Evolutionary conservation across 2,797 vertebrate genomes (phyloP).

Genomic region (Chaetophractus vellerosus): DNA sequence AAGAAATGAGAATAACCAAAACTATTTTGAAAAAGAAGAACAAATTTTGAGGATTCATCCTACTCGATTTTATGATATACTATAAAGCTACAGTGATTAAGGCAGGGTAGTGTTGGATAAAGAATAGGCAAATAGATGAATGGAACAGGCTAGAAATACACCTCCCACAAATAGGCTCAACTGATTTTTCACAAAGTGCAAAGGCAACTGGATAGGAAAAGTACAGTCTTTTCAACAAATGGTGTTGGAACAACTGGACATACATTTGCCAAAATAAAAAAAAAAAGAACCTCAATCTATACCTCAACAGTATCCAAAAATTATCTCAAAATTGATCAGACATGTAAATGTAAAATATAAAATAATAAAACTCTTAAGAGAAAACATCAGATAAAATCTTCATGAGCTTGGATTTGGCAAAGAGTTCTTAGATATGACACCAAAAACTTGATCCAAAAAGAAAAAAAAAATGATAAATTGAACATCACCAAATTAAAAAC

Average conservation of each 20-base stretch:
- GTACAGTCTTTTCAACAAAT: too few relatives aligned
- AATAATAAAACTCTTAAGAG: neutral
- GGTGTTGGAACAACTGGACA: too few relatives aligned
- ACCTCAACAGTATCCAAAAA: neutral
- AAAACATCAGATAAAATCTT: constrained; percentile 43
- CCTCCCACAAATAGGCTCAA: neutral
- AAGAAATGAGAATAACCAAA: neutral
- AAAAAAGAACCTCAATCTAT: constrained; percentile 19
- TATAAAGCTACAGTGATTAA: neutral
- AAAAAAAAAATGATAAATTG: too few relatives aligned
- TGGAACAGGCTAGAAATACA: too few relatives aligned
- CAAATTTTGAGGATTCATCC: neutral
- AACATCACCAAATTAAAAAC: neutral
- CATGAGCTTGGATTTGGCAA: constrained; percentile 20
- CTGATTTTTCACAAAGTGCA: constrained; percentile 19
- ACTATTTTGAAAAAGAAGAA: neutral
- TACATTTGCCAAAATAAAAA: neutral
- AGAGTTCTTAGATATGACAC: neutral
- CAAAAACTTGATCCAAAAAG: too few relatives aligned
- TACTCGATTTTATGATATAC: neutral
- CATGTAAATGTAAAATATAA: neutral
- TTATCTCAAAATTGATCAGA: constrained; percentile 19
- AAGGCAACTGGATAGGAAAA: neutral
- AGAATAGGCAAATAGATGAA: neutral
- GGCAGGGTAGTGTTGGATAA: neutral